Evolutionary conservation across 2,888 invertebrate genomes (phyloP), one percentile per base, ranked within the genome.

Genomic region (Lumbricus terrestris): DNA sequence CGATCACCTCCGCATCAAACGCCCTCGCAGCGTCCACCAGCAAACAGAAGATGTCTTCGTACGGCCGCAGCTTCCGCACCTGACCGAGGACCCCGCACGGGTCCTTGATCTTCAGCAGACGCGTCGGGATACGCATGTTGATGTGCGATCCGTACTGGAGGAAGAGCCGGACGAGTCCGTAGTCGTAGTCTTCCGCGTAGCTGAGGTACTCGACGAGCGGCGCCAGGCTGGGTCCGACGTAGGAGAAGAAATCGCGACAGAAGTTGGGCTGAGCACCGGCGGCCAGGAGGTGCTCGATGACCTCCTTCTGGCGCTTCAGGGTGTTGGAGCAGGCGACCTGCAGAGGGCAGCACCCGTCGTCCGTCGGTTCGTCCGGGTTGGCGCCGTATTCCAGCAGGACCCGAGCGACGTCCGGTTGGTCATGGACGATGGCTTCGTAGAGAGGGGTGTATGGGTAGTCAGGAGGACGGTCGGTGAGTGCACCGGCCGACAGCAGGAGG

Each of bases 151-250:
- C 98, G 93, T 97, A 96, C 93, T 96, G 96, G 11, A 98, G 95
- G 91, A 98, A 95, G 90, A 97, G 94, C 16, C 96, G 95, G 0
- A 98, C 96, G 18, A 97, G 96, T 34, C 96, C 96, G 0, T 96
- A 95, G 82, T 96, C 96, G 0, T 97, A 97, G 88, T 96, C 96
- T n/a, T 96, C 95, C 93, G 97, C 97, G 90, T 93, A 93, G 83
- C 97, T 96, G 29, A 98, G 95, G 94, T 97, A 97, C 94, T 98
- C 98, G 0, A 97, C 97, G 2, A 98, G 95, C 0, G 97, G 97
- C 0, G 97, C 96, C 34, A 97, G 96, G 0, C 97, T 96, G 0
- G 97, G 96, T 88, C 97, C 97, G 16, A 92, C 93, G 91, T 93
- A 94, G 42, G 93, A 93, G 37, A 93, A 92, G n/a, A 96, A 96